phyloP scores from a whole-genome alignment of 2,888 invertebrate genomes.

The Athalia rosae region DNA sequence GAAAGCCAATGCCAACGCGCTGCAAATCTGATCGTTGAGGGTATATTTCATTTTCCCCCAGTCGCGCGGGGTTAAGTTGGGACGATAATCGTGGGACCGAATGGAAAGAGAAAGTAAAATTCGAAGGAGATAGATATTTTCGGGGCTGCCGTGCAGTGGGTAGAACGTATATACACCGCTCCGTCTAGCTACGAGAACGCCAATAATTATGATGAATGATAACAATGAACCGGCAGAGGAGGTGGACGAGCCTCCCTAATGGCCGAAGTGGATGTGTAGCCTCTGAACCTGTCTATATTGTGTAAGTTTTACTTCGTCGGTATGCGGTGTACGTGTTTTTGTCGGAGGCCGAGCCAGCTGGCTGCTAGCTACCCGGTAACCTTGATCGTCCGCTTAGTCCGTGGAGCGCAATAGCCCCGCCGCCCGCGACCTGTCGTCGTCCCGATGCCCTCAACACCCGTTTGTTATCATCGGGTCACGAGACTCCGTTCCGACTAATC shows the following conservation, averaged over 20 bases:
- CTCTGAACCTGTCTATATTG: conserved; percentile 31
- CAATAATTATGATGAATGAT: conserved; percentile 44
- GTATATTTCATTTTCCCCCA: no score
- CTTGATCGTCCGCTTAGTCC: conserved; percentile 11
- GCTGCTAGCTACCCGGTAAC: not conserved
- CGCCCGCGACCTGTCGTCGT: no score
- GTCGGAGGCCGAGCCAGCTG: no score
- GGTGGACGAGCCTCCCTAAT: conserved; percentile 28
- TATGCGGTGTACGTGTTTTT: no score
- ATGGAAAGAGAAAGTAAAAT: not conserved
- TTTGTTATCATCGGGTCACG: not conserved
- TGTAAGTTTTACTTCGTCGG: not conserved
- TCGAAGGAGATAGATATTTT: not conserved
- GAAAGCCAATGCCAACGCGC: not conserved
- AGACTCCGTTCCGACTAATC: conserved; percentile 21
- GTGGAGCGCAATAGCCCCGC: not conserved
- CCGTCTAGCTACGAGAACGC: conserved; percentile 32
- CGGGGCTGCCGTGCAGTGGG: not conserved
- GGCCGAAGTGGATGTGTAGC: conserved; percentile 17
- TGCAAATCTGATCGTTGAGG: no score
- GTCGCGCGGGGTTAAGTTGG: no score
- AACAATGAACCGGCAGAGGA: conserved; percentile 11
- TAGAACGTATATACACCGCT: not conserved
- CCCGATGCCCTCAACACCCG: not conserved
- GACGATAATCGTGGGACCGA: no score